A percentile compares a stretch with the other conserved stretches of the same genome.
Conservation (phyloP, 2,113 vertebrate genomes). For the Elephas maximus region DNA sequence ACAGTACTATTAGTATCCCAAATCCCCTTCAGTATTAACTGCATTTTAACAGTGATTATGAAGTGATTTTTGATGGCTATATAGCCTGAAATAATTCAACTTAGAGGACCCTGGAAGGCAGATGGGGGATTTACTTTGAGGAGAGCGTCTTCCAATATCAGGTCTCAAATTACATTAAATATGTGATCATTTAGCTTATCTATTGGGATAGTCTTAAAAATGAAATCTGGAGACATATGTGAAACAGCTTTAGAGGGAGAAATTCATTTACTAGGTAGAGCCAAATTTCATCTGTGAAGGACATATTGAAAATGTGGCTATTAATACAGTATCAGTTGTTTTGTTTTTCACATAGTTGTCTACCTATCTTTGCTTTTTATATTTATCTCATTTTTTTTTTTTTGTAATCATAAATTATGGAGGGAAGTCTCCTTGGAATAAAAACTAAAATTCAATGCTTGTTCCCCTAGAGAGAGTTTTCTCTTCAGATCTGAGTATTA, state of each 20-base stretch:
- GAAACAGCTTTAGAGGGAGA: conserved; percentile 46
- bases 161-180: conserved; percentile 71
- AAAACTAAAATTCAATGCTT: background rate
- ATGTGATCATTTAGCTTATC: conserved; percentile 66
- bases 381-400: background rate
- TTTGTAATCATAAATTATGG: background rate
- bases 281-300: conserved; percentile 12
- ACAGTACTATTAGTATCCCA: background rate
- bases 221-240: conserved; percentile 71
- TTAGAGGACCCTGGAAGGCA: conserved; percentile 38
- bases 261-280: conserved; percentile 26
- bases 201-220: conserved; percentile 43
- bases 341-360: background rate
- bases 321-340: background rate
- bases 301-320: conserved; percentile 26
- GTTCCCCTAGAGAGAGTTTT: background rate
- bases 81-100: conserved; percentile 58
- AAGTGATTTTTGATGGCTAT: background rate
- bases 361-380: background rate
- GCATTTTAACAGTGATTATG: conserved; percentile 58
- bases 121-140: conserved; percentile 59
- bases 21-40: background rate
- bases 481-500: background rate
- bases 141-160: conserved; percentile 40
- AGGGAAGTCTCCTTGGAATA: background rate